Base-by-base conservation (phyloP, 2,797 vertebrate species). In the Hydrophis major region DNA sequence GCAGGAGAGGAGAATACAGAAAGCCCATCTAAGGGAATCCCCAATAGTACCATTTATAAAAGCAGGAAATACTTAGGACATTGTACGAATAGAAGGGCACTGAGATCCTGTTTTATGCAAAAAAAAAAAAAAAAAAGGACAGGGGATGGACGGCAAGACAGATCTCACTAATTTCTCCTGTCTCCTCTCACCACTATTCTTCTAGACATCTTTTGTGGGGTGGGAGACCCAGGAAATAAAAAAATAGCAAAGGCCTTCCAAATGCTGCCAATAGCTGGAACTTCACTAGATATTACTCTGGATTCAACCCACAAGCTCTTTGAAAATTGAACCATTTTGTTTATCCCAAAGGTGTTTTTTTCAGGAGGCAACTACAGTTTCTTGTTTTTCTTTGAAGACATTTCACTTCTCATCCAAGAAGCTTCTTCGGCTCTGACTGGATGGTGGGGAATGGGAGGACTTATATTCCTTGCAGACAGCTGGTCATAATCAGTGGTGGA, bases 401-500 rank as follows among this genome's bases (percentile, higher is more conserved):
- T 63, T 28, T 63, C 10, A 10, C 60, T 63, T 63, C 25, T 63
- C 60, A 63, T 63, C 60, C 60, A 63, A 63, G 8, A 63, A 63
- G 25, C 61, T 63, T 13, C 27, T 63, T 63, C 8, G 8, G 25
- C 8, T 61, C 60, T 61, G 60, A 61, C 60, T 4, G 25, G 25
- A 61, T 61, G 60, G 60, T 27, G 25, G 60, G 60, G 60, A 61
- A 61, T 27, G 25, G 60, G 25, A 61, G 25, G 60, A 61, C 28
- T 61, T 61, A 61, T 61, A 61, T 61, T 61, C 22, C 60, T 61
- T 27, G 60, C 60, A 28, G 25, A 61, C 22, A 61, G 60, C 60
- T 27, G 25, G 25, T 61, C 60, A 96, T 98, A 98, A 94, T 97
- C 98, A 97, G 93, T 96, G 98, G 97, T 97, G 96, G 98, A 98